phyloP scores from a whole-genome alignment of 2,888 invertebrate genomes.

The Cantharis rufa region DNA sequence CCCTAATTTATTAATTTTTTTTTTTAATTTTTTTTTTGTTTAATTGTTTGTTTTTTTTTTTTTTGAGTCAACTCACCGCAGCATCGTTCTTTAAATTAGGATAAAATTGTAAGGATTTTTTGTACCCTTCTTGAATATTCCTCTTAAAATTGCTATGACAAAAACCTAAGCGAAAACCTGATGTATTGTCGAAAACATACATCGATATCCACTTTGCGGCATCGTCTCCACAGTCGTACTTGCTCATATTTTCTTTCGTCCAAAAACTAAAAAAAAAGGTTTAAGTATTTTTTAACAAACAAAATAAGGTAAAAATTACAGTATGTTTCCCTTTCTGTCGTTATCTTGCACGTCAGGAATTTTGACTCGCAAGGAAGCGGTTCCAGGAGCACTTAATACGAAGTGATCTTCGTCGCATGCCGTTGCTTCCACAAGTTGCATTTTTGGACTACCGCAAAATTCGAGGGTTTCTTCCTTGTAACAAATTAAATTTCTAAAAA shows the following conservation, averaged over 20 bases:
- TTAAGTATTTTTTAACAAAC: not conserved
- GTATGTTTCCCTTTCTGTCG: not conserved
- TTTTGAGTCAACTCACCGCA: not conserved
- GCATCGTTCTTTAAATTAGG: slow-evolving; percentile 1
- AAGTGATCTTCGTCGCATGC: slow-evolving; percentile 52
- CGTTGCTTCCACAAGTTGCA: slow-evolving; percentile 55
- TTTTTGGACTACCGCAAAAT: slow-evolving; percentile 55
- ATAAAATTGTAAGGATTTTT: not conserved
- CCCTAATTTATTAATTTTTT: not conserved
- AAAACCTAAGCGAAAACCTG: slow-evolving; percentile 49
- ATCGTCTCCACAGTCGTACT: slow-evolving; percentile 65
- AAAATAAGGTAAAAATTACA: not conserved
- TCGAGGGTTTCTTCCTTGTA: slow-evolving; percentile 52
- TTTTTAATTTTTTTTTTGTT: too few relatives aligned
- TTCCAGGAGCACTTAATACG: slow-evolving; percentile 56
- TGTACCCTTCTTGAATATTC: not conserved
- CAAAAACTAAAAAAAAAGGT: not conserved
- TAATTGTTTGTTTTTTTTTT: not conserved
- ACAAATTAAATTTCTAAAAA: slow-evolving; percentile 35
- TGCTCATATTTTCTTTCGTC: not conserved
- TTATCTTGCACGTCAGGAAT: slow-evolving; percentile 43
- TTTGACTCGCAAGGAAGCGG: slow-evolving; percentile 54
- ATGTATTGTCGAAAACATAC: slow-evolving; percentile 47
- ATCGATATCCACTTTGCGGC: slow-evolving; percentile 65
- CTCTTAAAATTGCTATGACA: slow-evolving; percentile 37